Evolutionary conservation across 2,797 vertebrate species (phyloP).

Genomic region (Tapera naevia): DNA sequence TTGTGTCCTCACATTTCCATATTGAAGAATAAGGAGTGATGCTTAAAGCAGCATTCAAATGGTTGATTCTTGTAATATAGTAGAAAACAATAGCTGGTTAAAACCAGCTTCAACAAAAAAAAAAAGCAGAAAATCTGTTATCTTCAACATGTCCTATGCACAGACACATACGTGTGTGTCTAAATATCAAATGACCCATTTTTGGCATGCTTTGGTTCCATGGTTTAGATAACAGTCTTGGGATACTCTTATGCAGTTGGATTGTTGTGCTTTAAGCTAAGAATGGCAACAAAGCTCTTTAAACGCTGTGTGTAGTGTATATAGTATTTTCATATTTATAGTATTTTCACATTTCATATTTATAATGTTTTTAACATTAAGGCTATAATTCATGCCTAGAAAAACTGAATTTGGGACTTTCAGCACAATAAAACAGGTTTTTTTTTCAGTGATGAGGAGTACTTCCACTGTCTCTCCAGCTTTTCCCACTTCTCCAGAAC

Average conservation of each 20-base stretch:
- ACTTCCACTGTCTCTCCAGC: background rate
- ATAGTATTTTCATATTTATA: background rate
- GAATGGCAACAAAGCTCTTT: background rate
- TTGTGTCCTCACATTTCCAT: background rate
- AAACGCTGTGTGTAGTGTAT: background rate
- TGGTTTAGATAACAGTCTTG: background rate
- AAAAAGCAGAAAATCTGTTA: conserved; percentile 12
- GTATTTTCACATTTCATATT: background rate
- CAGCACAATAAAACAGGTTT: fast-evolving
- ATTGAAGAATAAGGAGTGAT: background rate
- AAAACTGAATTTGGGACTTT: background rate
- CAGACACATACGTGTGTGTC: background rate
- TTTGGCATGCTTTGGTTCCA: conserved; percentile 1
- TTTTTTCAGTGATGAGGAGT: background rate
- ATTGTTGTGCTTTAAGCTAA: background rate
- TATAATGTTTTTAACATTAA: background rate
- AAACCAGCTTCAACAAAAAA: conserved; percentile 28
- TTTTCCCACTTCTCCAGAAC: background rate
- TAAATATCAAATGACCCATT: conserved; percentile 30
- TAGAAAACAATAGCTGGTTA: background rate
- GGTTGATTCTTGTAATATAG: background rate
- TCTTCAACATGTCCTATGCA: background rate
- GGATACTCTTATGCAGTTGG: background rate
- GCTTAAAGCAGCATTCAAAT: background rate
- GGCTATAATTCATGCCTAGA: background rate